A percentile compares a stretch with the other conserved stretches of the same genome.
These are phyloP conservation scores for Notoglanidium macrostoma DNA, from an alignment of 2,797 vertebrate species.

Conservation along the genomic window DNA sequence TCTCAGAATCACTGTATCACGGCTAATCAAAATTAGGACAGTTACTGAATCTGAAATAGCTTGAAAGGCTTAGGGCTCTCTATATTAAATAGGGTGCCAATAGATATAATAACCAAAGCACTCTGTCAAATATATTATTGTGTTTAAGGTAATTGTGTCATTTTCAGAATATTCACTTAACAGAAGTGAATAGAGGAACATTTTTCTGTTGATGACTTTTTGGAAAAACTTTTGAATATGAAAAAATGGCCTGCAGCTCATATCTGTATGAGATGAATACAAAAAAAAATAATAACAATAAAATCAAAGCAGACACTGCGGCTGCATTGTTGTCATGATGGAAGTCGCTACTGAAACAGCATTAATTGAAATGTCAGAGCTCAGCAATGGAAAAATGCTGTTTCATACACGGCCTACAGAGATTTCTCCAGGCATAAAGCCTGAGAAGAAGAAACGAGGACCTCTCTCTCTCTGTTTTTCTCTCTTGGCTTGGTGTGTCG, in stretches of 20 bases:
- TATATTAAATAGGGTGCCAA: slow-evolving; percentile 13
- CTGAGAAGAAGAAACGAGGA: slow-evolving; percentile 65
- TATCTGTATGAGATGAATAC: neutral
- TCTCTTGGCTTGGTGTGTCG: slow-evolving; percentile 65
- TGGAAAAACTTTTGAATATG: neutral
- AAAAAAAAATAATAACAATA: neutral
- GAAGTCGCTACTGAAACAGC: neutral
- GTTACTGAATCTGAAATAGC: neutral
- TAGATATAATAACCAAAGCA: neutral
- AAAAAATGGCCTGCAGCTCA: neutral
- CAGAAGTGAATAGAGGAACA: neutral
- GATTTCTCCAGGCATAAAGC: slow-evolving; percentile 29
- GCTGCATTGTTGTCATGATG: neutral
- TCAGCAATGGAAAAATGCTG: neutral
- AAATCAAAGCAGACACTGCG: neutral
- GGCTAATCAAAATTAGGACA: neutral
- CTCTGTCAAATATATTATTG: neutral
- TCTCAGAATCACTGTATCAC: neutral
- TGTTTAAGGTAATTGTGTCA: neutral
- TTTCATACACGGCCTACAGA: slow-evolving; percentile 33
- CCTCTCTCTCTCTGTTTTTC: neutral
- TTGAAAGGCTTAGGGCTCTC: neutral
- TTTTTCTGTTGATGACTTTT: neutral
- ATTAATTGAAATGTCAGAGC: neutral
- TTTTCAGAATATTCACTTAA: neutral